Conservation (phyloP, 2,888 invertebrate genomes). For the Tachina lurida region DNA sequence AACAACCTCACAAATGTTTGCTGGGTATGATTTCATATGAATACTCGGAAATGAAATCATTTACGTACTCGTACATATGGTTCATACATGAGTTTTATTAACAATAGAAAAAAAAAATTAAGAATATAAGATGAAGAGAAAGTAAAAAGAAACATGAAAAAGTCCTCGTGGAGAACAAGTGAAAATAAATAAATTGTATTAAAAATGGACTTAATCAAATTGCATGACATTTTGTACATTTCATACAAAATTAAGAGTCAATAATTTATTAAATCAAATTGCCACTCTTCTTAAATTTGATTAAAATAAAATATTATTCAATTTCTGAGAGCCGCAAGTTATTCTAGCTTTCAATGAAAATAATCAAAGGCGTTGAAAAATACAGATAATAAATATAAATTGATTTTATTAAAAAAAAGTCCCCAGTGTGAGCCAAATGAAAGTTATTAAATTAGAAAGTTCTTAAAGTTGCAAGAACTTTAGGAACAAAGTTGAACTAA, state of each 20-base stretch:
- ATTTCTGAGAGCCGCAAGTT: no score
- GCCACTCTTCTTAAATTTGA: neutral
- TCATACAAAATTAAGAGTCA: slow-evolving; percentile 28
- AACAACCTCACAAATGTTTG: neutral
- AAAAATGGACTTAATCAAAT: slow-evolving; percentile 45
- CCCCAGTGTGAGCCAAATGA: no score
- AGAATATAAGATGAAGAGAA: neutral
- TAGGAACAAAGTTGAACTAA: no score
- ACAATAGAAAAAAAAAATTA: slow-evolving; percentile 19
- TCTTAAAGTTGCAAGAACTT: no score
- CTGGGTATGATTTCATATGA: neutral
- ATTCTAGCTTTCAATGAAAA: no score
- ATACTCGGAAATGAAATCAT: neutral
- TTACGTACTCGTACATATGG: neutral
- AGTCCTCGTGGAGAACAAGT: slow-evolving; percentile 11
- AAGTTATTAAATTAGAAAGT: no score
- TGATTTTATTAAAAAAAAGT: no score
- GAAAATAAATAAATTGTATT: slow-evolving; percentile 48
- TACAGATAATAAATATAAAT: no score
- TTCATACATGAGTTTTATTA: slow-evolving; percentile 8
- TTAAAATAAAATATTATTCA: neutral
- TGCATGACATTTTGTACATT: slow-evolving; percentile 33
- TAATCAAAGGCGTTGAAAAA: no score
- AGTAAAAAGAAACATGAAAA: slow-evolving; percentile 6
- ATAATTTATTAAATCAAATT: slow-evolving; percentile 1